Evolutionary conservation across 1,140 invertebrate species (phyloP).

Genomic region (Amyelois transitella): DNA sequence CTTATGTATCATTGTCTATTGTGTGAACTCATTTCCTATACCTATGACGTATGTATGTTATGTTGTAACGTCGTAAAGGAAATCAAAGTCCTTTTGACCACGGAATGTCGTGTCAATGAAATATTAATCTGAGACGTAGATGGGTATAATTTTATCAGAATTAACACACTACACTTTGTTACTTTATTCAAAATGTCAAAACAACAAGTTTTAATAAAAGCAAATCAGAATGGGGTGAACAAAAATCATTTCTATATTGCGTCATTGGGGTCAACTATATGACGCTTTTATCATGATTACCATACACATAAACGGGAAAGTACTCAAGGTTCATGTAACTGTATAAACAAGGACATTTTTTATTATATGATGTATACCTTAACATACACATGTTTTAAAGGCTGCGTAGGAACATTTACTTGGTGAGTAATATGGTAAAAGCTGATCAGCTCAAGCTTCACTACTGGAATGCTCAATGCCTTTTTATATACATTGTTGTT

Average conservation of each 20-base stretch:
- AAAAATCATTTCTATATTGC: not conserved
- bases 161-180: not conserved
- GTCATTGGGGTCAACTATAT: not conserved
- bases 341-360: not conserved
- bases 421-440: too few relatives aligned
- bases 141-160: conserved; percentile 9
- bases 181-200: conserved; percentile 3
- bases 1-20: not conserved
- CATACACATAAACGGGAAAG: not conserved
- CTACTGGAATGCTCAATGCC: too few relatives aligned
- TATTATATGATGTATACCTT: too few relatives aligned
- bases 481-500: too few relatives aligned
- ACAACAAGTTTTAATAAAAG: conserved; percentile 4
- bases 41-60: not conserved
- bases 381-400: too few relatives aligned
- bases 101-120: conserved; percentile 1
- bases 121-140: conserved; percentile 10
- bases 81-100: conserved; percentile 5
- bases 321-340: not conserved
- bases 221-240: not conserved
- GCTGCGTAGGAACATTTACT: too few relatives aligned
- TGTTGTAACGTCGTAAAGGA: too few relatives aligned
- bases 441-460: too few relatives aligned
- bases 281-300: not conserved
- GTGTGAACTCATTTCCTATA: not conserved